A percentile compares a stretch with the other conserved stretches of the same genome.
Evolutionary conservation across 2,113 vertebrate genomes (phyloP).

Genomic region (Rana temporaria): DNA sequence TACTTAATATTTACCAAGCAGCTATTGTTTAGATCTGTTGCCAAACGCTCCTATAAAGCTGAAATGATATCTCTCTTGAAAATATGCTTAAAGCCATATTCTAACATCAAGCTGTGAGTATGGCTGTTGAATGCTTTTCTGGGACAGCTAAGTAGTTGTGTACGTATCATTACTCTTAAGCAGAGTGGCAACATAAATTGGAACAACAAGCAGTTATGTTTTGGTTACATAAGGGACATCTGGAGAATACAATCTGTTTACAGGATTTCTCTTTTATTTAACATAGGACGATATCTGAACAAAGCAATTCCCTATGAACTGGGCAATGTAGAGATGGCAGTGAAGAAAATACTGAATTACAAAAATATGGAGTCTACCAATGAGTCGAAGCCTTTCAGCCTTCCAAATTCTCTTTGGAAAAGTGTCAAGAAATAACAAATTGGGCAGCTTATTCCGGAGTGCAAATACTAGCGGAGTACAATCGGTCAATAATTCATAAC

Average conservation of each 20-base stretch:
- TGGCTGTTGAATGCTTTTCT: conserved; percentile 16
- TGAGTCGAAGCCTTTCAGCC: too few species aligned
- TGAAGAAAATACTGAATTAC: too few species aligned
- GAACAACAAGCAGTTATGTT: conserved; percentile 6
- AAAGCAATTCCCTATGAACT: too few species aligned
- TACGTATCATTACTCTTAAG: conserved; percentile 41
- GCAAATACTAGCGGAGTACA: too few species aligned
- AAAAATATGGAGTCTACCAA: too few species aligned
- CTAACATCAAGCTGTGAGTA: conserved; percentile 22
- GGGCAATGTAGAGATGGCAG: too few species aligned
- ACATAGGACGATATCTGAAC: background rate
- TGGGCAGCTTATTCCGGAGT: too few species aligned
- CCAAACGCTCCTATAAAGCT: conserved; percentile 13
- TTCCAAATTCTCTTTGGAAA: too few species aligned
- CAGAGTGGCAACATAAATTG: conserved; percentile 13
- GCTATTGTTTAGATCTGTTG: background rate
- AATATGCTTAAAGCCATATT: conserved; percentile 24
- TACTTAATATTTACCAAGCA: conserved; percentile 18
- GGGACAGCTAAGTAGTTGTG: conserved; percentile 18
- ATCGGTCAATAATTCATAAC: too few species aligned
- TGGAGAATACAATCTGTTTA: conserved; percentile 38
- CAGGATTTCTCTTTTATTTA: background rate
- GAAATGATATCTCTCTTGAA: conserved; percentile 35
- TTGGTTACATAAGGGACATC: conserved; percentile 39
- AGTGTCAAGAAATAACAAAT: too few species aligned